Evolutionary conservation across 2,113 vertebrate species (phyloP), one percentile per base, ranked within the genome.

Genomic region (Fulmarus glacialis): DNA sequence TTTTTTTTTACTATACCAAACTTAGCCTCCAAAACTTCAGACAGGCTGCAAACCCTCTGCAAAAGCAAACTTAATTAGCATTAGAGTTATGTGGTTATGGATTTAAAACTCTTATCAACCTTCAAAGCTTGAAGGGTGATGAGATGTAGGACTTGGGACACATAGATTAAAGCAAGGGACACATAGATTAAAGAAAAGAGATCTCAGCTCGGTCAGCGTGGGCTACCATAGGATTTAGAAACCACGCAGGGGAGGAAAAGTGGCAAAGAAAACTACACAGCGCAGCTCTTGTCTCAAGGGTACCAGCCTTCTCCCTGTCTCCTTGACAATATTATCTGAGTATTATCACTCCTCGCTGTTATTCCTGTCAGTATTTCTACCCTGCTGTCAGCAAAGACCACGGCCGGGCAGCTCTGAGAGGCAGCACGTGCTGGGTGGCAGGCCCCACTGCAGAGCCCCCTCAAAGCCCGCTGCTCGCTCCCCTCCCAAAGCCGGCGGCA

Each of bases 391-490:
- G 73, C 22, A 27, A 53, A 74, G 21, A n/a, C 47, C 45, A 53
- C 42, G 52, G 56, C 1, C 4, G 0, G 15, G 64, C 6, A 50
- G 58, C 47, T 62, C 64, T 13, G 9, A 24, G 68, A 81, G 42
- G 38, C 42, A 11, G 2, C 9, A 2, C 0, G 0, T 3, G 18
- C n/a, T 27, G 45, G 11, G 5, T 20, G 47, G 17, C 27, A 48
- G 52, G 40, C 6, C 42, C 36, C 13, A 1, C 58, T 15, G 42
- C 75, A 75, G 47, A 63, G n/a, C 8, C 52, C 38, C 8, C 20
- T 15, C 52, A 52, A 34, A 20, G 24, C 32, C 79, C 9, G 30
- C 47, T 71, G 66, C 45, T 75, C 6, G 1, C 22, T 81, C 36
- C 75, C n/a, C 12, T 36, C 27, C 78, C 45, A 70, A 52, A 58